These are phyloP conservation scores for Sicus ferrugineus DNA, from an alignment of 2,888 invertebrate genomes.

Conservation along the genomic window DNA sequence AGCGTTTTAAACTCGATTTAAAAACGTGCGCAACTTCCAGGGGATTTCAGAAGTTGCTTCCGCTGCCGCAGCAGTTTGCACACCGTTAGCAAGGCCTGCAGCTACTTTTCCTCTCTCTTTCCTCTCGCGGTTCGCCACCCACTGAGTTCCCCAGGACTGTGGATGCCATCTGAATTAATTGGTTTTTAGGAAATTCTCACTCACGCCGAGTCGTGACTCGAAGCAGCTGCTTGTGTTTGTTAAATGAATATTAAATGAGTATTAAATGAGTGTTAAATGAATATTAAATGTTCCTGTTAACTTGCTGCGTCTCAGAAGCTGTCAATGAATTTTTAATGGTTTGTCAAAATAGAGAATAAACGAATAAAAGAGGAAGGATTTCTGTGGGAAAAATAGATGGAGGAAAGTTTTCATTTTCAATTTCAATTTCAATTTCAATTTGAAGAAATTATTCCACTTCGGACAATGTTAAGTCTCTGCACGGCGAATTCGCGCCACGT, in stretches of 20 bases:
- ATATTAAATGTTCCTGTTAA: neutral
- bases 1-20: neutral
- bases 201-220: too few species aligned
- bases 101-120: too few species aligned
- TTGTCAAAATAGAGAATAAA: neutral
- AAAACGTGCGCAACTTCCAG: neutral
- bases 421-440: neutral
- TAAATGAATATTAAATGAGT: too few species aligned
- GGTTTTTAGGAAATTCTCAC: too few species aligned
- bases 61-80: too few species aligned
- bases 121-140: neutral
- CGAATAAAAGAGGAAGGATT: neutral
- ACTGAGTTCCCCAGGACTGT: too few species aligned
- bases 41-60: too few species aligned
- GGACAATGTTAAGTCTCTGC: neutral
- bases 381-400: neutral
- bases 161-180: too few species aligned
- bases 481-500: neutral
- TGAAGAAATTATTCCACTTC: neutral
- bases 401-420: neutral
- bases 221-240: too few species aligned
- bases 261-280: neutral
- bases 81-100: too few species aligned
- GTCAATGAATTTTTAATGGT: neutral
- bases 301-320: neutral